These are phyloP conservation scores for Urophycis tenuis DNA, from an alignment of 2,797 vertebrate species.

Conservation along the genomic window DNA sequence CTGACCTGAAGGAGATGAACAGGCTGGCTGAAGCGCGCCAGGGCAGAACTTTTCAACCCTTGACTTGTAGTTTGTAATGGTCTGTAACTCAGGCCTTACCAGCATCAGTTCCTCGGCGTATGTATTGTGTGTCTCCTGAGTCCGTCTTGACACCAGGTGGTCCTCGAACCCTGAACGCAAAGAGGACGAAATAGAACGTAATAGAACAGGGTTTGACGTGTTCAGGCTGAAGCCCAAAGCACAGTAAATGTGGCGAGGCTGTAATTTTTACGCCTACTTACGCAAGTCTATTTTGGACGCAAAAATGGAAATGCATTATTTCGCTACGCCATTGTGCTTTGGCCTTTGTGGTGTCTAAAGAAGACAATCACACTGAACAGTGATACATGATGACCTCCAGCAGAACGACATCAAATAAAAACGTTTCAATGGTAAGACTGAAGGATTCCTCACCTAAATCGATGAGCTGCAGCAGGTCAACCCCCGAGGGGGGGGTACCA, in stretches of 20 bases:
- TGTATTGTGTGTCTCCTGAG: slow-evolving; percentile 27
- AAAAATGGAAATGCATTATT: background rate
- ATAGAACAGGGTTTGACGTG: background rate
- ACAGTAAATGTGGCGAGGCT: background rate
- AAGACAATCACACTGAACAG: background rate
- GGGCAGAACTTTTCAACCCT: background rate
- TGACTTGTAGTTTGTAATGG: slow-evolving; percentile 11
- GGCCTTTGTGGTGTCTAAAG: background rate
- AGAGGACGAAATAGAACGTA: background rate
- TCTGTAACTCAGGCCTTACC: slow-evolving; percentile 36
- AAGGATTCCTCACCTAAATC: slow-evolving; percentile 59
- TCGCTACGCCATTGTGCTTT: background rate
- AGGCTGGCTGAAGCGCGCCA: background rate
- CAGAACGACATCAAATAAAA: background rate
- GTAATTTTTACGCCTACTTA: background rate
- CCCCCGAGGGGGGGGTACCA: slow-evolving; percentile 38
- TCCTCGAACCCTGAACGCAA: slow-evolving; percentile 38
- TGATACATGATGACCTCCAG: background rate
- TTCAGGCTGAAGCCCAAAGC: background rate
- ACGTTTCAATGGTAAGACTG: background rate
- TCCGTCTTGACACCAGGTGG: slow-evolving; percentile 14
- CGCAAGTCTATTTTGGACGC: background rate
- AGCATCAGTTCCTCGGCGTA: slow-evolving; percentile 58
- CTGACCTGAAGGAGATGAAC: slow-evolving; percentile 39
- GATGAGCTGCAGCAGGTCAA: slow-evolving; percentile 59